Evolutionary conservation across 2,113 vertebrate species (phyloP), one percentile per base, ranked within the genome.

Genomic region (Gnathonemus echidnorhynchus): DNA sequence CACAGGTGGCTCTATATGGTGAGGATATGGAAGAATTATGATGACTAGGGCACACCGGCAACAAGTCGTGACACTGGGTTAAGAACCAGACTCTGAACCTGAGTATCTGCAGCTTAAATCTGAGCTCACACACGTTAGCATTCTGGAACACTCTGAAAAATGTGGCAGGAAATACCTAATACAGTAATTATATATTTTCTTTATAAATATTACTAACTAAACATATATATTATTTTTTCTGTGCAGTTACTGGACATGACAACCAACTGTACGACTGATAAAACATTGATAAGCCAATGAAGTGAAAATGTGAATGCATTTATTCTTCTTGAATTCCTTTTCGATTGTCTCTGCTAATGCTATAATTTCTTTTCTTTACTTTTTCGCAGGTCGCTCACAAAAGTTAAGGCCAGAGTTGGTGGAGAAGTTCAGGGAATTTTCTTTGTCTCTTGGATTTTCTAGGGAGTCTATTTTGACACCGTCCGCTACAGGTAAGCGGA

Each of bases 1-100:
- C 95, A 45, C 96, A 96, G 86, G 94, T 95, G 91, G 94, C 95
- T 0, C 95, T 96, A 80, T 96, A 96, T 19, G 95, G 96, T 96
- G 86, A 95, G 94, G 15, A 8, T 84, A 24, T 42, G 50, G 9
- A 19, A 24, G 8, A 35, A 87, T 77, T 88, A 48, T 17, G 39
- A 42, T 19, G 4, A 46, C 48, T 5, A 50, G 15, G 15, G 83
- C 15, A 48, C 21, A 19, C 39, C 9, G 27, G 66, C 15, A 42
- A 77, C 0, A 77, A 5, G 74, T 39, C 2, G 35, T 77, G 74
- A 19, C 5, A 7, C 35, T 42, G 35, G 74, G 10, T 17, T 77
- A 15, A 17, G 11, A 77, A 6, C 70, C 11, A 5, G 70, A 77
- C 70, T 77, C 66, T 35, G 11, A 4, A n/a, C 8, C 66, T 13